Base-by-base conservation (phyloP, 2,113 vertebrate genomes). In the Rhizomys pruinosus region DNA sequence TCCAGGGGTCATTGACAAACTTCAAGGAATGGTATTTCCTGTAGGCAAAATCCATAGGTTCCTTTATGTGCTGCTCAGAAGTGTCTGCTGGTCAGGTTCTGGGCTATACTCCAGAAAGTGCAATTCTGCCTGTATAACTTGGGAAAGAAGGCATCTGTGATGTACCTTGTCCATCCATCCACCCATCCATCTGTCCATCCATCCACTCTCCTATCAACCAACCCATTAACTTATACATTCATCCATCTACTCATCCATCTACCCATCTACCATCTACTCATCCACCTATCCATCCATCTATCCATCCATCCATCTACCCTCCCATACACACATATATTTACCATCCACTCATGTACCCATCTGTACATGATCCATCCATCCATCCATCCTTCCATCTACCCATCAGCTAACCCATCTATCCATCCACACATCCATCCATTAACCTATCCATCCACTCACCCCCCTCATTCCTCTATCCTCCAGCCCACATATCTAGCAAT, bases 1-100 rank as follows among this genome's bases (percentile, higher is more conserved):
- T 68, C 84, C 42, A n/a, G 71, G 80, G 93, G 94, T 89, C 96
- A 86, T 61, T 16, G 55, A 68, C 64, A 79, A 92, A 63, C 84
- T 22, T 87, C 61, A 44, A 23, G 88, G n/a, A 78, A 47, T 63
- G 61, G 34, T 42, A 44, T 69, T 81, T 89, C 73, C 52, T 66
- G 25, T 7, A 6, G 34, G 2, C 16, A 68, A 63, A 61, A 55
- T 3, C 15, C 57, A 12, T 12, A 71, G 52, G 44, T 19, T 37
- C 27, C 9, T 23, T 39, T 55, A 72, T 42, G 47, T 12, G 39
- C 25, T 42, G 27, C 27, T 32, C 66, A 32, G 66, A 86, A n/a
- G 42, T 34, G 27, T 89, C 1, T 11, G 77, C 23, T 19, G 66
- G 15, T 39, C 88, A 27, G 71, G n/a, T 63, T 76, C 23, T 68